Evolutionary conservation across 1,140 invertebrate genomes (phyloP), one percentile per base, ranked within the genome.

Genomic region (Chironomus tepperi): DNA sequence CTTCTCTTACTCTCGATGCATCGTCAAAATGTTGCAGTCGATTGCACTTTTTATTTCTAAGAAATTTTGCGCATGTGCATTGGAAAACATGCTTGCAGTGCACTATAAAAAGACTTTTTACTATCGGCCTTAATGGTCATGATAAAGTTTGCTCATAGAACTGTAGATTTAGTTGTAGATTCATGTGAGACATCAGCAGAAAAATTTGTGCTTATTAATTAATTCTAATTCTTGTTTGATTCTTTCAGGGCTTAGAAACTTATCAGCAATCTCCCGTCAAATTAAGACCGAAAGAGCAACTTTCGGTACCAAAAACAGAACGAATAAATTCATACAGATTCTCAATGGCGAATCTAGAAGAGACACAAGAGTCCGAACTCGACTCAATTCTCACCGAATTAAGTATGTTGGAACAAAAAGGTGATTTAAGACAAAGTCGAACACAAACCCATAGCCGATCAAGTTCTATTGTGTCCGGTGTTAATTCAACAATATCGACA

Each of bases 331-430:
- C 91, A 72, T 95, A 95, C 83, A 86, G 94, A 77, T 94, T 96
- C 81, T 95, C 93, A 34, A 95, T 95, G 93, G 93, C 93, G 3
- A 96, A 95, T 83, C 85, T 96, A 15, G 93, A 96, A 86, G 95
- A 97, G 83, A 94, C 94, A 16, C 94, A 96, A 82, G 96, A 98
- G 84, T 93, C 96, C 34, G 96, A 98, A 83, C 85, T 98, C 79
- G 96, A 98, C 83, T 95, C 95, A 67, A 97, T 98, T 78, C 87
- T 98, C 24, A 95, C 94, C 34, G 96, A 98, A 83, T 84, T 98
- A 42, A 96, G 93, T 82, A 93, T 95, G 43, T 86, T 98, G 74
- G 94, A 94, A 81, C 89, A 88, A 64, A 18, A 34, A 3, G 47
- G 43, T 78, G 84, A 80, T 43, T 34, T 74, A 43, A 43, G 75